Evolutionary conservation across 2,888 invertebrate species (phyloP), one percentile per base, ranked within the genome.

Genomic region (Synergus laeviventris): DNA sequence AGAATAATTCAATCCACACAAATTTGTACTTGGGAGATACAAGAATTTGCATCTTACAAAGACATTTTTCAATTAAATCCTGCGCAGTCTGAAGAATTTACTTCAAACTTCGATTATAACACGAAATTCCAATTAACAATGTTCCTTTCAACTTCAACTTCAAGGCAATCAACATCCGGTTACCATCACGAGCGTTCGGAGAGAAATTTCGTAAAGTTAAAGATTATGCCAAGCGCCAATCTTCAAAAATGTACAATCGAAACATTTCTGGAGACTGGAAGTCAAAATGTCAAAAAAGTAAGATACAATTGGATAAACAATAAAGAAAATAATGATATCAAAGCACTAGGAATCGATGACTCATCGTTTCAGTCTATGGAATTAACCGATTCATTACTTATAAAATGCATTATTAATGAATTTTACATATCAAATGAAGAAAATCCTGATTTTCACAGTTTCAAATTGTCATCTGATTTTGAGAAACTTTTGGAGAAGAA

Each of bases 21-120:
- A 49, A 4, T 18, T 36, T 70, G 49, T n/a, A 70, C 49, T 7
- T 70, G 70, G 70, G 70, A 70, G 31, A 70, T 70, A 49, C 49
- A 49, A 16, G 70, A 70, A 36, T 70, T 70, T 49, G 9, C 49
- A 11, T 70, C 49, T n/a, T n/a, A 70, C 11, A 24, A 31, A 8
- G 31, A 36, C 2, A 70, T 70, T 31, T 70, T 70, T 31, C 16
- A 45, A n/a, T 4, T 5, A 7, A 31, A 16, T 31, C n/a, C 21
- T 24, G 31, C 31, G 1, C 31, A 70, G 45, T 49, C 70, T 16
- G 45, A 70, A 31, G n/a, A 31, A 49, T 70, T 70, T 31, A 12
- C 31, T 5, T 70, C 70, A 8, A 70, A 70, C 31, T 70, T 31
- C 11, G 45, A 70, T 31, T 45, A 70, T 24, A 16, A 70, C 5